Percentiles rank a stretch among this genome's conserved stretches.
phyloP scores from a whole-genome alignment of 2,888 invertebrate species.

The Athalia rosae region DNA sequence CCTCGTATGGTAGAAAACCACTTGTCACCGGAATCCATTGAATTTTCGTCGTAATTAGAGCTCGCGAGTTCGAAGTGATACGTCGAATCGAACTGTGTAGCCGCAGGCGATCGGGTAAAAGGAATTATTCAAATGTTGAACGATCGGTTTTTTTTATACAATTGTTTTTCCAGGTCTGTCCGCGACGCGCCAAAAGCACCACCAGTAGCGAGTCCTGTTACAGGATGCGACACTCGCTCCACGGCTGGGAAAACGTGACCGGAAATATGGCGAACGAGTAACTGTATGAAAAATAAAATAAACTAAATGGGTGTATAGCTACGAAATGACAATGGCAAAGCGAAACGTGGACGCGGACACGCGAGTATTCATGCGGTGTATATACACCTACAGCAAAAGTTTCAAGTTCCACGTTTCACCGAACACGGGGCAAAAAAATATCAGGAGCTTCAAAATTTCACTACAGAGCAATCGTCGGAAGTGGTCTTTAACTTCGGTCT shows the following conservation, averaged over 20 bases:
- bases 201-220: neutral
- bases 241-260: constrained; percentile 22
- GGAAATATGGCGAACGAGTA: constrained; percentile 34
- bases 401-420: too few species aligned
- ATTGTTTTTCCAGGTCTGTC: neutral
- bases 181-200: neutral
- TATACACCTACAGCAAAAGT: constrained; percentile 8
- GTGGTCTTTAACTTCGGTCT: neutral
- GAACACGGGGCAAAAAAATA: too few species aligned
- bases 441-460: constrained; percentile 7
- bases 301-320: neutral
- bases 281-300: constrained; percentile 1
- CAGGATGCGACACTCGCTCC: neutral
- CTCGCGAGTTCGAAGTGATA: neutral
- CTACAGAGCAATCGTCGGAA: constrained; percentile 16
- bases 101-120: neutral
- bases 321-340: constrained; percentile 34
- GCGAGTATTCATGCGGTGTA: neutral
- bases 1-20: neutral
- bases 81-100: neutral
- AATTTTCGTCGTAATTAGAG: neutral
- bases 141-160: constrained; percentile 7
- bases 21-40: neutral
- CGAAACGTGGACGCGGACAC: constrained; percentile 13
- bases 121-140: constrained; percentile 14